Evolutionary conservation across 2,797 vertebrate species (phyloP).

Genomic region (Propithecus deckenii): DNA sequence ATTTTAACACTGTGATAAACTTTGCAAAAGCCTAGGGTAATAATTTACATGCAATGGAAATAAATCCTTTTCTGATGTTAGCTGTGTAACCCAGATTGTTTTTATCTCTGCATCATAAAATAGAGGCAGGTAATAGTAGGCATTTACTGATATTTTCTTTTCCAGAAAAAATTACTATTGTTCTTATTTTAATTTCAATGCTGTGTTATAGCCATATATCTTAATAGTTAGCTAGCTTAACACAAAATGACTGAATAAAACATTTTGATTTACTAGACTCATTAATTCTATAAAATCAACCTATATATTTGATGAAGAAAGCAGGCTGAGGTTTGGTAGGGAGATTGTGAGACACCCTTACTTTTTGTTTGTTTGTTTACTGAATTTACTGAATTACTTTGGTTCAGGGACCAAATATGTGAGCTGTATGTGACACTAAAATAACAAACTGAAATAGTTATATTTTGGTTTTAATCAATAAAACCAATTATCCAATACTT

Average conservation of each 20-base stretch:
- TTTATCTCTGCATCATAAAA: background rate
- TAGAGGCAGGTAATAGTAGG: background rate
- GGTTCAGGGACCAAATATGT: background rate
- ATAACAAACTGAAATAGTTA: background rate
- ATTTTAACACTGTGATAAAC: background rate
- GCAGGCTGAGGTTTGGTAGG: background rate
- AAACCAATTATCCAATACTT: background rate
- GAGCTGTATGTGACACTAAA: background rate
- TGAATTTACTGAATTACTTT: background rate
- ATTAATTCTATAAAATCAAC: background rate
- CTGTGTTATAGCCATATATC: background rate
- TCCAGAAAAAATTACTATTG: background rate
- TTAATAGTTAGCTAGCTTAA: background rate
- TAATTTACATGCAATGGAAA: conserved; percentile 18
- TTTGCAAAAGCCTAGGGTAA: background rate
- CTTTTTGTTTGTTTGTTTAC: background rate
- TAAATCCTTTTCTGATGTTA: background rate
- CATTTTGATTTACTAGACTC: background rate
- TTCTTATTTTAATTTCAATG: background rate
- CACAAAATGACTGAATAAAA: background rate
- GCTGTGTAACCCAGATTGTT: background rate
- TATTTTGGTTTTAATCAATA: conserved; percentile 19
- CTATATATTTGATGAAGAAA: background rate
- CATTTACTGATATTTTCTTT: background rate
- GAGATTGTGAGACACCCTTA: background rate